Base-by-base conservation (phyloP, 2,888 invertebrate species). In the Plebejus argus region DNA sequence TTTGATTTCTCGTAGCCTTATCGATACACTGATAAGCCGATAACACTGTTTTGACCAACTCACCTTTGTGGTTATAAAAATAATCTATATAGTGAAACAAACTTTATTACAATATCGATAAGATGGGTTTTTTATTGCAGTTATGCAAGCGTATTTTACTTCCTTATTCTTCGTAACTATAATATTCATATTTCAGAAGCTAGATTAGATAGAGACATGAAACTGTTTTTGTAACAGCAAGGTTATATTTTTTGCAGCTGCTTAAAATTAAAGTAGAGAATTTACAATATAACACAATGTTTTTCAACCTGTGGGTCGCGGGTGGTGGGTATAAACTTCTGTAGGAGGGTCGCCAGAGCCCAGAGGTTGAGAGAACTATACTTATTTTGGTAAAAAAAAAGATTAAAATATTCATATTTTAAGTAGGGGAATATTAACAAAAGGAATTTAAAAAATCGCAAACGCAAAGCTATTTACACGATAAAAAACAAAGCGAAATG, bases 1-100 rank as follows among this genome's bases (percentile, higher is more conserved):
- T 33, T 0, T 28, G 28, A 72, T 83, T 83, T 87, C 86, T 83
- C 83, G 83, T 84, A 82, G 79, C 82, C 84, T 86, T 89, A 89
- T 89, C 89, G 83, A 81, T 86, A 86, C 80, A 82, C 82, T 80
- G 88, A 89, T 89, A 86, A 82, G 78, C 70, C 79, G 83, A 86
- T 86, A 87, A 82, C 79, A 80, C 81, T 84, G 83, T 85, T 83
- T 84, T 83, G 83, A 82, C 84, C 85, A 86, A 84, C 84, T 81
- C 81, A 80, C 79, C 80, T 82, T 82, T 35, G 66, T 77, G 71
- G 72, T 66, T 66, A 72, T 79, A 79, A 81, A 79, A 80, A 76
- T 78, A 45, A 58, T 78, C 76, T 78, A 53, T 72, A 28, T 33
- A 28, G 28, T 28, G 33, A 66, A 66, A 66, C 66, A 33, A 28